A percentile compares a stretch with the other conserved stretches of the same genome.
phyloP scores from a whole-genome alignment of 2,113 vertebrate species.

The Cochlearius cochlearius region DNA sequence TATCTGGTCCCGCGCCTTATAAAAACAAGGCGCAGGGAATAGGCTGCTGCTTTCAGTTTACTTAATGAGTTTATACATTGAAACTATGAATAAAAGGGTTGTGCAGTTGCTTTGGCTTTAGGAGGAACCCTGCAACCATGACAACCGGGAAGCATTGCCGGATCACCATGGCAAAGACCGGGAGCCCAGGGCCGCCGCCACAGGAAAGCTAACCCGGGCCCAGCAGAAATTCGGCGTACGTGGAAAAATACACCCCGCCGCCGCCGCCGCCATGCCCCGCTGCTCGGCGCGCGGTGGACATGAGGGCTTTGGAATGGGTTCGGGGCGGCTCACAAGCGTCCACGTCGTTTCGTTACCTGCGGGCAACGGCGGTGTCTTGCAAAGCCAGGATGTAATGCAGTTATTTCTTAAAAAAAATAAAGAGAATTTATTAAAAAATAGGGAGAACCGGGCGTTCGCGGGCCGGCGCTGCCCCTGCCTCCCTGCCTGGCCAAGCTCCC shows the following conservation, averaged over 20 bases:
- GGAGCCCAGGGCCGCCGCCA: neutral
- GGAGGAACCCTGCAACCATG: slow-evolving; percentile 62
- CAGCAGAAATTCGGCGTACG: neutral
- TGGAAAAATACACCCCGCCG: neutral
- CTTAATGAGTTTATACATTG: slow-evolving; percentile 54
- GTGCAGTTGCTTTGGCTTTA: slow-evolving; percentile 46
- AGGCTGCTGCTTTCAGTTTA: slow-evolving; percentile 20
- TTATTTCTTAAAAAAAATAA: neutral
- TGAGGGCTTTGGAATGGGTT: neutral
- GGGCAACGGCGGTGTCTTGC: neutral
- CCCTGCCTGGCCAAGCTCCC: neutral
- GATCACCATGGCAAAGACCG: slow-evolving; percentile 64
- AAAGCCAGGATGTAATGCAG: neutral
- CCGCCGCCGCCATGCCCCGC: rapidly evolving
- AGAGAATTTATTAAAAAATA: neutral
- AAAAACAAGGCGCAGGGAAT: slow-evolving; percentile 22
- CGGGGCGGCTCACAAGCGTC: neutral
- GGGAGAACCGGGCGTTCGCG: neutral
- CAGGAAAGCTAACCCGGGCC: neutral
- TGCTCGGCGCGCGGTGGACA: rapidly evolving
- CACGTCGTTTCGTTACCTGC: rapidly evolving
- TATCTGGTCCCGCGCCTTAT: neutral
- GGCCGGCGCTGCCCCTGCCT: neutral
- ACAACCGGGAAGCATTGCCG: slow-evolving; percentile 57
- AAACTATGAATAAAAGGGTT: slow-evolving; percentile 58